Percentiles rank a stretch among this genome's conserved stretches.
These are phyloP conservation scores for Myotis daubentonii DNA, from an alignment of 2,797 vertebrate genomes.

Conservation along the genomic window DNA sequence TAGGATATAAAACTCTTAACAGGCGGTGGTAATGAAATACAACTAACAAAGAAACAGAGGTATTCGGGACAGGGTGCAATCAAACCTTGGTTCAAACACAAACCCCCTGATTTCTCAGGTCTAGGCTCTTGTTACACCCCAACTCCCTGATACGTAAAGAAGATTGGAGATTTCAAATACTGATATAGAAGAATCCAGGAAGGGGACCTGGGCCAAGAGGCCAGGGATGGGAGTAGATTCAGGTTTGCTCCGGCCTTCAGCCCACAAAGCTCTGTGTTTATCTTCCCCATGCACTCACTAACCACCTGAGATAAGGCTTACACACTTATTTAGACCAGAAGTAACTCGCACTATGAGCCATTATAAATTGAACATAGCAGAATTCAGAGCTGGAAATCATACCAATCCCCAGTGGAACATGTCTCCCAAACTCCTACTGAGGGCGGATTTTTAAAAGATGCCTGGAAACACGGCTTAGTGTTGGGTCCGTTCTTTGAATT, in stretches of 20 bases:
- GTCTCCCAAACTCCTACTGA: background rate
- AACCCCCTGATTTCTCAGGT: background rate
- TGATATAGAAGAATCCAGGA: background rate
- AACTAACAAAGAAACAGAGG: background rate
- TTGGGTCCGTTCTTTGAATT: background rate
- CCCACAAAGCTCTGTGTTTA: background rate
- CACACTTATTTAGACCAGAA: conserved; percentile 1
- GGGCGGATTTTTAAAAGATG: background rate
- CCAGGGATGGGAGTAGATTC: background rate
- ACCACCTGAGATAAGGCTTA: background rate
- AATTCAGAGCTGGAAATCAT: conserved; percentile 36
- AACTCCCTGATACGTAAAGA: background rate
- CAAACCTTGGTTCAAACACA: background rate
- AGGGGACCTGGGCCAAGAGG: background rate
- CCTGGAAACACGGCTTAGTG: conserved; percentile 16
- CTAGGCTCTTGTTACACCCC: background rate
- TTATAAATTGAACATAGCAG: background rate
- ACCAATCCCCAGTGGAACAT: background rate
- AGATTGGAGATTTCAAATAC: background rate
- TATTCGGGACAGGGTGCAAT: background rate
- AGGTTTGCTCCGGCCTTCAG: background rate
- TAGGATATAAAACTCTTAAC: background rate
- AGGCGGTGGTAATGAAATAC: conserved; percentile 8
- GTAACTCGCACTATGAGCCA: background rate
- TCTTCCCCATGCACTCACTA: conserved; percentile 22